Conservation (phyloP, 2,888 invertebrate genomes). For the Malthinus seriepunctatus region DNA sequence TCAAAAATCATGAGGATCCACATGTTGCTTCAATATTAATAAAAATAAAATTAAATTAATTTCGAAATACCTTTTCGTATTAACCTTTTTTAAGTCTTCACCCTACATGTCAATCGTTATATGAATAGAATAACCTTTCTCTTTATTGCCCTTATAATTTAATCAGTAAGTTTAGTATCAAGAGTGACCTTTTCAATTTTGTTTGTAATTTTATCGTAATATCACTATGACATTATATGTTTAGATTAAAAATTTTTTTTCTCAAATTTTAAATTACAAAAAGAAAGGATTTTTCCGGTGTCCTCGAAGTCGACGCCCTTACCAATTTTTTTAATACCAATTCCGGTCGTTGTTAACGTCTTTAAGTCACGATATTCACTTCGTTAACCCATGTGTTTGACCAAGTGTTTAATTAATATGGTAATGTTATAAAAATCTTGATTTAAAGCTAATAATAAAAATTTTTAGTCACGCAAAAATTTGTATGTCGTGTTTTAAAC, state of each 20-base stretch:
- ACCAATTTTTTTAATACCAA: conserved; percentile 36
- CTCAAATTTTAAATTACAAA: background rate
- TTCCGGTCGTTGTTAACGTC: conserved; percentile 38
- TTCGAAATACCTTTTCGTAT: conserved; percentile 6
- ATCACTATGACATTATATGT: conserved; percentile 48
- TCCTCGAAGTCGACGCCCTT: conserved; percentile 38
- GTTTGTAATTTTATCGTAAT: conserved; percentile 48
- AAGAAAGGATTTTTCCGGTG: conserved; percentile 31
- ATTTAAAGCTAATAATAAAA: conserved; percentile 27
- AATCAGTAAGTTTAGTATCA: conserved; percentile 48
- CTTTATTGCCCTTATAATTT: conserved; percentile 53
- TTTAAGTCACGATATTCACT: conserved; percentile 37
- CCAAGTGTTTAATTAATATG: conserved; percentile 37
- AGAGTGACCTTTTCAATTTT: conserved; percentile 49
- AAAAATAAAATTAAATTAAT: too few species aligned
- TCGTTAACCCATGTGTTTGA: conserved; percentile 22
- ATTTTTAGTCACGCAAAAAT: conserved; percentile 21
- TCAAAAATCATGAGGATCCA: too few species aligned
- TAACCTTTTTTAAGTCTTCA: conserved; percentile 27
- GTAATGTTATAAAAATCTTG: conserved; percentile 34
- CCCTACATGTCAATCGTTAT: conserved; percentile 43
- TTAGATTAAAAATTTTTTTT: background rate
- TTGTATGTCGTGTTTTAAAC: background rate
- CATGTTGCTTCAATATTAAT: too few species aligned
- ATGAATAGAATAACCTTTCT: conserved; percentile 48